Evolutionary conservation across 2,113 vertebrate species (phyloP).

Genomic region (Phalacrocorax carbo): DNA sequence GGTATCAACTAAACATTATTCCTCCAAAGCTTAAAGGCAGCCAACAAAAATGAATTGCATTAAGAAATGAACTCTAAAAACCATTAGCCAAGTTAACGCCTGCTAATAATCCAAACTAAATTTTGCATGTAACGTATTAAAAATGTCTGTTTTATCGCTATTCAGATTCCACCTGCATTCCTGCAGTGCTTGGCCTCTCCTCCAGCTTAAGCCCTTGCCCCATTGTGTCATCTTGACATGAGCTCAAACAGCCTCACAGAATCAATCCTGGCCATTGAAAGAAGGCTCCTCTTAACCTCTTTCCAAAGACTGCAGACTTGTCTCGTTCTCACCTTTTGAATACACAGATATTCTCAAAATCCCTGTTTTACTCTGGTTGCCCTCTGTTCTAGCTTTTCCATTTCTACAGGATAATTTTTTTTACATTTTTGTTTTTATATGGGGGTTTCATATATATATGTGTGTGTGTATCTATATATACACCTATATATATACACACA

Average conservation of each 20-base stretch:
- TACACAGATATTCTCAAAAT: neutral
- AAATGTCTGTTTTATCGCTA: neutral
- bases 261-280: conserved; percentile 30
- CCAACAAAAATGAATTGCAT: neutral
- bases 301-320: conserved; percentile 45
- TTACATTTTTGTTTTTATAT: neutral
- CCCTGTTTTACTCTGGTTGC: neutral
- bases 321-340: conserved; percentile 22
- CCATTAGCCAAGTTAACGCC: neutral
- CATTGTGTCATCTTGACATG: neutral
- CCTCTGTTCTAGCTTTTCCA: conserved; percentile 11
- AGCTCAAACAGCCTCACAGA: neutral
- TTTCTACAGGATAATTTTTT: neutral
- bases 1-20: neutral
- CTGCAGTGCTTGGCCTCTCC: neutral
- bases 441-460: neutral
- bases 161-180: neutral
- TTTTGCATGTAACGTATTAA: neutral
- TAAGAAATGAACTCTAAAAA: neutral
- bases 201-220: conserved; percentile 33
- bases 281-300: conserved; percentile 25
- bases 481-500: too few relatives aligned
- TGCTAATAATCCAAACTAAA: neutral
- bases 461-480: fast-evolving
- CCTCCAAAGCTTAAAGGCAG: neutral